phyloP scores from a whole-genome alignment of 2,888 invertebrate species.

The Cerceris ruficornis region DNA sequence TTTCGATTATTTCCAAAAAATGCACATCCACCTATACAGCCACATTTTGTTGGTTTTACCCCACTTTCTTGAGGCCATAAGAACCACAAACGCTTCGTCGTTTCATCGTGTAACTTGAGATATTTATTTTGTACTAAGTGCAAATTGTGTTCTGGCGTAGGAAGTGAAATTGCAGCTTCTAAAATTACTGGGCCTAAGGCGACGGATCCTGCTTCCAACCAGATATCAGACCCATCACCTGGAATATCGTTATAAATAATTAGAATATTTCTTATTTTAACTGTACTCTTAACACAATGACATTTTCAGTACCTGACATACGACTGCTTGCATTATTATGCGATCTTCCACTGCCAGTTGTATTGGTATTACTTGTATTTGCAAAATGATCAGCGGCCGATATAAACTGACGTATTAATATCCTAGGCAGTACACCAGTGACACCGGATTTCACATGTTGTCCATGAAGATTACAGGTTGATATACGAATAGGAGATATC shows the following conservation, averaged over 20 bases:
- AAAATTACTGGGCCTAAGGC: constrained; percentile 94
- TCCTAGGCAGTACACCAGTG: constrained; percentile 91
- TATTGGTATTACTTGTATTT: constrained; percentile 86
- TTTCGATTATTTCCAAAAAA: constrained; percentile 97
- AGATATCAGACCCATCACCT: constrained; percentile 86
- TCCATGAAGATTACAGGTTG: constrained; percentile 97
- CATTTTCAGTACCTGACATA: constrained; percentile 72
- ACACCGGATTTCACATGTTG: constrained; percentile 94
- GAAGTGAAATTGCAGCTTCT: constrained; percentile 93
- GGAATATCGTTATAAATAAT: constrained; percentile 7
- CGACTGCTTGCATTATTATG: constrained; percentile 83
- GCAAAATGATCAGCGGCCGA: constrained; percentile 83
- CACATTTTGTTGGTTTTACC: constrained; percentile 90
- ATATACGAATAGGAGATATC: constrained; percentile 93
- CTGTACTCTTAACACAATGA: not conserved
- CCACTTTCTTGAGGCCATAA: constrained; percentile 90
- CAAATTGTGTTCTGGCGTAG: constrained; percentile 89
- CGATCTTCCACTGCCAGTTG: constrained; percentile 85
- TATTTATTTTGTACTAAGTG: constrained; percentile 92
- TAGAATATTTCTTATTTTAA: not conserved
- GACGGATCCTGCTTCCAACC: constrained; percentile 96
- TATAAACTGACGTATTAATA: constrained; percentile 87
- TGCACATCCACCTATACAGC: constrained; percentile 96
- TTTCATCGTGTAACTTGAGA: constrained; percentile 91
- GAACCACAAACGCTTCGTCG: constrained; percentile 95